A percentile compares a stretch with the other conserved stretches of the same genome.
Conservation (phyloP, 2,888 invertebrate species). For the Drosophila recens region DNA sequence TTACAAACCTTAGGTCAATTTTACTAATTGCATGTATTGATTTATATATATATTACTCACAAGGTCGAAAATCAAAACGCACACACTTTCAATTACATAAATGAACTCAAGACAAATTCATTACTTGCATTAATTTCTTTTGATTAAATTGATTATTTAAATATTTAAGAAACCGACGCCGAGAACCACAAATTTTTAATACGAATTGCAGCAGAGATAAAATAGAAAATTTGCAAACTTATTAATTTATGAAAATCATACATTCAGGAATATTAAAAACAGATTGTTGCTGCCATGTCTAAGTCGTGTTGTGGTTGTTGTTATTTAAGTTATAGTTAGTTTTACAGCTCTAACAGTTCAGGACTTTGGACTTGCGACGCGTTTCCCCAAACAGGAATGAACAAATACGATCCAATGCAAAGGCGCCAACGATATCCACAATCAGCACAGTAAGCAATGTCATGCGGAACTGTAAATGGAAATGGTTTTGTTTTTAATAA, state of each 20-base stretch:
- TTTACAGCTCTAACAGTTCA: conserved; percentile 60
- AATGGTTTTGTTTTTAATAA: conserved; percentile 55
- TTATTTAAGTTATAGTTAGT: conserved; percentile 8
- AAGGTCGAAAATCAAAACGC: conserved; percentile 25
- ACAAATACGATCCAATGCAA: conserved; percentile 93
- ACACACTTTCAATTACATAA: conserved; percentile 35
- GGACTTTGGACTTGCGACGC: conserved; percentile 85
- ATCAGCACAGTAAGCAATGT: conserved; percentile 93
- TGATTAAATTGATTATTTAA: conserved; percentile 19
- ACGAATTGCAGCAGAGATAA: conserved; percentile 30
- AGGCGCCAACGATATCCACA: conserved; percentile 94
- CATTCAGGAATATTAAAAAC: conserved; percentile 4
- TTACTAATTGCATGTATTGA: conserved; percentile 60
- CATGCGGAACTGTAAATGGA: conserved; percentile 91
- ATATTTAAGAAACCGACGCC: conserved; percentile 65
- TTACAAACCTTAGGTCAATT: conserved; percentile 71
- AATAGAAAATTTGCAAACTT: conserved; percentile 12
- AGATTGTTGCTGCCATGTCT: conserved; percentile 15
- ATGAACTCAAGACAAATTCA: conserved; percentile 14
- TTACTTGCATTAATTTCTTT: not conserved
- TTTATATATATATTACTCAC: conserved; percentile 36
- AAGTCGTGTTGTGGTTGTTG: conserved; percentile 16
- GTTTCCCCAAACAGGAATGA: conserved; percentile 95
- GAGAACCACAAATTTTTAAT: conserved; percentile 27
- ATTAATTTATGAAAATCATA: conserved; percentile 20